A percentile compares a stretch with the other conserved stretches of the same genome.
Conservation (phyloP, 2,888 invertebrate species). For the Diplazon laetatorius region DNA sequence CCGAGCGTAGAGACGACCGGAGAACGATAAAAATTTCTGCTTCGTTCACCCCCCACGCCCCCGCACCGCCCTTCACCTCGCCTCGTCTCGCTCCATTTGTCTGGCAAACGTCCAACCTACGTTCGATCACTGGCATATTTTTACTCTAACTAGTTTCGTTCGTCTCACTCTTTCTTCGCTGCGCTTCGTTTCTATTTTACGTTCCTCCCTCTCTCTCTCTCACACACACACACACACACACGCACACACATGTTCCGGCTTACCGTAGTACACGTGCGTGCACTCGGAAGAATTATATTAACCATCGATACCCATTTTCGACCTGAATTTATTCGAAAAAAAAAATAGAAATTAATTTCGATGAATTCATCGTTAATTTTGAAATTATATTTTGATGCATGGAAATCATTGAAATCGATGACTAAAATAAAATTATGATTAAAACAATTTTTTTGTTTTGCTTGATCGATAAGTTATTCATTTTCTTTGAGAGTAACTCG, state of each 20-base stretch:
- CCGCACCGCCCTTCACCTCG: too few species aligned
- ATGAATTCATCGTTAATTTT: not conserved
- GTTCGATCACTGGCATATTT: constrained; percentile 64
- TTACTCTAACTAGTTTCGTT: constrained; percentile 59
- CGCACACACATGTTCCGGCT: constrained; percentile 59
- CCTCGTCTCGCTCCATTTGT: constrained; percentile 64
- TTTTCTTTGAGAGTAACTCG: too few species aligned
- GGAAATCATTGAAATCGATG: too few species aligned
- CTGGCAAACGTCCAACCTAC: constrained; percentile 68
- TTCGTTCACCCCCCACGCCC: constrained; percentile 17
- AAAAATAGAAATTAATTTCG: not conserved
- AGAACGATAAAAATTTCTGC: constrained; percentile 67
- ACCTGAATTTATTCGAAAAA: too few species aligned
- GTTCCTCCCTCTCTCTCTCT: too few species aligned
- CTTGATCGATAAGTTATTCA: too few species aligned
- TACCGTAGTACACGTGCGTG: constrained; percentile 20
- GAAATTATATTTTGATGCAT: not conserved
- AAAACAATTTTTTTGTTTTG: too few species aligned
- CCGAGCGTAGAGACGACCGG: constrained; percentile 46
- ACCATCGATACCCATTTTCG: not conserved
- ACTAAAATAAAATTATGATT: too few species aligned
- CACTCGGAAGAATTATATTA: not conserved
- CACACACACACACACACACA: too few species aligned
- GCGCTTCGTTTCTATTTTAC: constrained; percentile 37
- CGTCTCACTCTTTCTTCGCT: constrained; percentile 38